Evolutionary conservation across 2,113 vertebrate genomes (phyloP), one percentile per base, ranked within the genome.

Genomic region (Cyprinodon tularosa): DNA sequence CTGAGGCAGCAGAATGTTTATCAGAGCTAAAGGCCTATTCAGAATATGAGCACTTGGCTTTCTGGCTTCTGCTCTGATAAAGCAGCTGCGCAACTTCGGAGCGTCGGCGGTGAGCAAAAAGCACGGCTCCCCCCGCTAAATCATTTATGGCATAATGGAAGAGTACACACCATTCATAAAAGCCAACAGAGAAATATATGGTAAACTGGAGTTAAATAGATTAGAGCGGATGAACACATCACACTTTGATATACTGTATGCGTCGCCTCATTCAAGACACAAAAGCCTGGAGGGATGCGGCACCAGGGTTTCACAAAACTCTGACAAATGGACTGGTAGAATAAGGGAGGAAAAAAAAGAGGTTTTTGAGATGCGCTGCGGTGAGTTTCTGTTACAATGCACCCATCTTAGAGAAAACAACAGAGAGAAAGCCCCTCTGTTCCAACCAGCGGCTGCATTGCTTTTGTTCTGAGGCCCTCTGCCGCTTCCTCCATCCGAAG

Each of bases 1-100:
- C 93, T 92, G 93, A 94, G 89, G 82, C 85, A 78, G 92, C 92
- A 88, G 81, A 91, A 86, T 92, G 92, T 91, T 92, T 91, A 92
- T 94, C 93, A 93, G 90, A 81, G 83, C 84, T 88, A 40, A 86
- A 88, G 88, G 90, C 88, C 91, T 91, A 90, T 88, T 92, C 86
- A 80, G 82, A 88, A 85, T 84, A 82, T 48, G 80, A 90, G 82
- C 64, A 47, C 86, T 84, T 83, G 60, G 78, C 77, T 78, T 74
- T 71, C 61, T 82, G 72, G 87, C 83, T 82, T 73, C 17, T 57
- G 77, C 84, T 82, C 84, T 67, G 84, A 91, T 91, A 88, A 84
- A 86, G 85, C 76, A 72, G 72, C 70, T 47, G 63, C 57, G 71
- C 82, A 69, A 72, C 69, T 83, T 73, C 22, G 48, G 78, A 79